A percentile compares a stretch with the other conserved stretches of the same genome.
Conservation (phyloP, 2,113 vertebrate genomes). For the Turdus rufiventris region DNA sequence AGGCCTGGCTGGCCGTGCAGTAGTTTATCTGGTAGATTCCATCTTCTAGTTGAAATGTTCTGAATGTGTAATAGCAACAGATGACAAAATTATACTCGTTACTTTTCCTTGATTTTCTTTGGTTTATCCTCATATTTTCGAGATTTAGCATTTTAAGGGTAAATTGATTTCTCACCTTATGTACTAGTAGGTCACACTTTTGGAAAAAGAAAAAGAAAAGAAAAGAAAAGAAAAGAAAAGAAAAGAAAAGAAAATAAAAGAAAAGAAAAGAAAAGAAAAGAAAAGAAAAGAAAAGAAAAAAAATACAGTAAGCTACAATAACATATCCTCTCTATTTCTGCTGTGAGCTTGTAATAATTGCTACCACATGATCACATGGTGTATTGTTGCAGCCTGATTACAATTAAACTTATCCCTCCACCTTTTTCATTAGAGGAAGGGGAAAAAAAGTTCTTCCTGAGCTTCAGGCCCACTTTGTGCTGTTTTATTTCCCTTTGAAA, state of each 20-base stretch:
- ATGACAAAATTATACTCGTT: background rate
- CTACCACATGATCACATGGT: conserved; percentile 64
- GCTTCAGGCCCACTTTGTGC: conserved; percentile 22
- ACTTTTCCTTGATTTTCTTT: background rate
- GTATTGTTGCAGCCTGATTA: conserved; percentile 59
- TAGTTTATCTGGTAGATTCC: background rate
- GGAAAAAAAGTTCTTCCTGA: conserved; percentile 40
- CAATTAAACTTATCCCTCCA: conserved; percentile 59
- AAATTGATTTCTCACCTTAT: background rate
- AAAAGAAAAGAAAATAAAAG: background rate
- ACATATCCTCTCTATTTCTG: conserved; percentile 21
- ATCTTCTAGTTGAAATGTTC: background rate
- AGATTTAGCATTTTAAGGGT: background rate
- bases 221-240: background rate
- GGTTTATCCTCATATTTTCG: background rate
- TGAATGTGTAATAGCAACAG: background rate
- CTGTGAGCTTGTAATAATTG: conserved; percentile 55
- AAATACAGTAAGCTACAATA: background rate
- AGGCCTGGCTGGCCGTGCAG: background rate
- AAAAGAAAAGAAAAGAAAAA: background rate
- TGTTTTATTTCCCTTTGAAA: conserved; percentile 30
- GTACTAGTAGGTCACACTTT: background rate
- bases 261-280: background rate
- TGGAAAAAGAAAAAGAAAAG: background rate
- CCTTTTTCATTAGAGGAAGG: conserved; percentile 34